A percentile compares a stretch with the other conserved stretches of the same genome.
Conservation (phyloP, 2,888 invertebrate genomes). For the Esperia sulphurella region DNA sequence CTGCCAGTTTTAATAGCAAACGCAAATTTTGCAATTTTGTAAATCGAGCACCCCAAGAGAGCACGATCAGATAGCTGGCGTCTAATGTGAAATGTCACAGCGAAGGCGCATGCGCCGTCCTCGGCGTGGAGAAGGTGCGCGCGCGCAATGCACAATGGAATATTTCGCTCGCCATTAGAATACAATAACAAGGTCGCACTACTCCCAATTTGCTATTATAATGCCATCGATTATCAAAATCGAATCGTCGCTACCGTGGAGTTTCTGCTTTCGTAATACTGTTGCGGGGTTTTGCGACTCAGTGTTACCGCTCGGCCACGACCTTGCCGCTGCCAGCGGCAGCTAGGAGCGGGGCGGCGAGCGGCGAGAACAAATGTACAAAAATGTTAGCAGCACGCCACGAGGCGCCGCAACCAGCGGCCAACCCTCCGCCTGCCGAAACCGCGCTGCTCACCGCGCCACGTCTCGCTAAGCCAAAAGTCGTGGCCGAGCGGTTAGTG, state of each 20-base stretch:
- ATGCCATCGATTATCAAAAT: slow-evolving; percentile 16
- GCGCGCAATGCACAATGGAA: slow-evolving; percentile 52
- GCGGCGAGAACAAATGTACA: too few species aligned
- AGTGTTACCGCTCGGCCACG: too few species aligned
- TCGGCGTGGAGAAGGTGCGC: slow-evolving; percentile 32
- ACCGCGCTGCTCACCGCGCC: too few species aligned
- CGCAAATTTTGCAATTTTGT: background rate
- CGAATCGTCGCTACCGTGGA: background rate
- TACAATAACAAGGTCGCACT: slow-evolving; percentile 60
- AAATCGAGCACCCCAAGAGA: background rate
- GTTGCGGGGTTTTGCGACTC: slow-evolving; percentile 22
- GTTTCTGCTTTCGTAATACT: slow-evolving; percentile 18
- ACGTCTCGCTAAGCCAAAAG: too few species aligned
- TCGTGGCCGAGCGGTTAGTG: too few species aligned
- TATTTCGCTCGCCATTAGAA: slow-evolving; percentile 58
- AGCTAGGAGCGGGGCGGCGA: too few species aligned
- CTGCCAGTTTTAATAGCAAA: too few species aligned
- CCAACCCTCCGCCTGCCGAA: too few species aligned
- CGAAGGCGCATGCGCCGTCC: slow-evolving; percentile 1
- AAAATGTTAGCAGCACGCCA: too few species aligned
- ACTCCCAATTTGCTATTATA: slow-evolving; percentile 35
- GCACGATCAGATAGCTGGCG: background rate
- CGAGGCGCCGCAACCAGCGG: too few species aligned
- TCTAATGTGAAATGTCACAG: background rate
- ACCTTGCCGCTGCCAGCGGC: too few species aligned